These are phyloP conservation scores for Junonia oenone DNA, from an alignment of 2,888 invertebrate genomes.

Conservation along the genomic window DNA sequence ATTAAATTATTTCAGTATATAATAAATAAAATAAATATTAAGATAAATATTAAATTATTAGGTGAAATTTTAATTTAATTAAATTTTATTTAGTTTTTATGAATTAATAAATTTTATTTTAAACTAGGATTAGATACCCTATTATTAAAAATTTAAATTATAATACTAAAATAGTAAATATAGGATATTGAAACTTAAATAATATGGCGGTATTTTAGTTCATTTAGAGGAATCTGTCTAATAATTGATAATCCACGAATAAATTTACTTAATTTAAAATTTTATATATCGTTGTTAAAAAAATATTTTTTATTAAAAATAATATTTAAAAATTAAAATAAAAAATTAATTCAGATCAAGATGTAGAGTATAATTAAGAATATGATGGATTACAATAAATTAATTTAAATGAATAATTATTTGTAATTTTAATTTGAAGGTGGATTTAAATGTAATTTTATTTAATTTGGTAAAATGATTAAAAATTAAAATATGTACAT, in stretches of 20 bases:
- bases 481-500: conserved; percentile 85
- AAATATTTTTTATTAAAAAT: conserved; percentile 64
- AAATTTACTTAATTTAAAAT: conserved; percentile 8
- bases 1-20: conserved; percentile 67
- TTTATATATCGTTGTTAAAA: conserved; percentile 52
- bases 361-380: conserved; percentile 83
- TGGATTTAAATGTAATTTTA: conserved; percentile 80
- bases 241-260: conserved; percentile 82
- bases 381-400: conserved; percentile 84
- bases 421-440: conserved; percentile 62
- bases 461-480: conserved; percentile 69
- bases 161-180: conserved; percentile 78
- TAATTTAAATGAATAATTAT: conserved; percentile 67
- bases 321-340: conserved; percentile 58
- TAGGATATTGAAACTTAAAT: conserved; percentile 82
- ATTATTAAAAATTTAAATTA: conserved; percentile 79
- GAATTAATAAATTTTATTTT: conserved; percentile 60
- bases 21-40: conserved; percentile 34
- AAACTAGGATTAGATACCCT: conserved; percentile 86
- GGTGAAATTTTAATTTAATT: conserved; percentile 80
- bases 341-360: conserved; percentile 84
- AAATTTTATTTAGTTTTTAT: conserved; percentile 50
- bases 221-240: conserved; percentile 84
- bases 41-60: conserved; percentile 68
- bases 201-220: conserved; percentile 83